Evolutionary conservation across 2,888 invertebrate genomes (phyloP), one percentile per base, ranked within the genome.

Genomic region (Gortyna flavago): DNA sequence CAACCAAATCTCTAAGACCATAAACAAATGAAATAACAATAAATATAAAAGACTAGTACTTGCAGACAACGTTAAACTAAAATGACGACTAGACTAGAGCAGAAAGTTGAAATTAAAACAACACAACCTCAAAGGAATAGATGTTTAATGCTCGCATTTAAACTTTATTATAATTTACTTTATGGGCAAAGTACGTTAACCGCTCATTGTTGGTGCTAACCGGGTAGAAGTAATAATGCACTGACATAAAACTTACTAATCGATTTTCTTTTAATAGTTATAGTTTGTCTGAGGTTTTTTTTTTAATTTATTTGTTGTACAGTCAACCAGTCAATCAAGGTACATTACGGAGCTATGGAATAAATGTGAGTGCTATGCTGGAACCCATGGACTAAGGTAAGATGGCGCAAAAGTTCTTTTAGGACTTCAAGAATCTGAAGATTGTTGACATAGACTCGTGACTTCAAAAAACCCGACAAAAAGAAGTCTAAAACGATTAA

Each of bases 121-220:
- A 69, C 21, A 41, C 25, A 65, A 71, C 32, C 77, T 72, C 74
- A 69, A 77, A 76, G 77, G 79, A 73, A 75, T 80, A 72, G 64
- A 85, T 78, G 68, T 75, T 80, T 85, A 75, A 82, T 83, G 75
- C 35, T 64, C 38, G 57, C 64, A 75, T 80, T 86, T 79, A 62
- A 85, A 87, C 61, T 88, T 85, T 77, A 86, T 79, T 88, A 79
- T 77, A 78, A 80, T 87, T 80, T 77, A 76, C 62, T 75, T 80
- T 72, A 87, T 57, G 54, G n/a, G 1, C 18, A 3, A 68, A 69
- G 72, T 80, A 71, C 70, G 38, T 73, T 70, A 68, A 79, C 64
- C 38, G 59, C 69, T 65, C 57, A 75, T 74, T 77, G 72, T 84
- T 57, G 5, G 2, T 35, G n/a, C 38, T 80, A 41, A 77, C 66